Base-by-base conservation (phyloP, 2,113 vertebrate genomes). In the Thinocorus orbignyianus region DNA sequence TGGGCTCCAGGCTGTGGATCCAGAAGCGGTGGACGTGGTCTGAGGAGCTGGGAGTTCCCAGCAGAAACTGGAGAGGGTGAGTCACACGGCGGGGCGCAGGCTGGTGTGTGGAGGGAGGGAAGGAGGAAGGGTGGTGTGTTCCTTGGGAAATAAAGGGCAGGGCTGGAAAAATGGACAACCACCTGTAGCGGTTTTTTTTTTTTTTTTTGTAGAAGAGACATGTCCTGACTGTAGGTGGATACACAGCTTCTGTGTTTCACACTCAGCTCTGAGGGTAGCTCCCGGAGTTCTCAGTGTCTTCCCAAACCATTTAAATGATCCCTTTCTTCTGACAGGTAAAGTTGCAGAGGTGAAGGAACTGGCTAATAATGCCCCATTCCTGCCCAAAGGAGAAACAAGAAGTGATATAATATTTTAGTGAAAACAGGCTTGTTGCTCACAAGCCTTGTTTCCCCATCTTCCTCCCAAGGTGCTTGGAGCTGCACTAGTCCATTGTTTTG, bases 1-100 rank as follows among this genome's bases (percentile, higher is more conserved):
- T 41, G 25, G 33, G 55, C 65, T 78, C 0, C 1, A 73, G 35
- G 49, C 31, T 44, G 44, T 35, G 35, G 44, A 49, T 90, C 44
- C 20, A 41, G 52, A 71, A 24, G n/a, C 0, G 0, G 66, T 20
- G 23, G 42, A 37, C 22, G 49, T 4, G 39, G 60, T n/a, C 41
- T 20, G 76, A 81, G 39, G 13, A 78, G 49, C 42, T 37, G 30
- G 62, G 41, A 70, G 33, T 17, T 76, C 22, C 26, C 31, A 58
- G 77, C 19, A 92, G 61, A 82, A 85, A 71, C 62, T 37, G 64
- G 42, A 57, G 55, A 61, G 35, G 17, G 41, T 12, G 55, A 30
- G 72, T 81, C 39, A 41, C 14, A 35, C 0, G 0, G 26, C 0
- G 2, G 44, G 35, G 15, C 0, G 6, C 26, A 52, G 51, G 41